Conservation (phyloP, 1,140 invertebrate species). For the Aphidius ervi region DNA sequence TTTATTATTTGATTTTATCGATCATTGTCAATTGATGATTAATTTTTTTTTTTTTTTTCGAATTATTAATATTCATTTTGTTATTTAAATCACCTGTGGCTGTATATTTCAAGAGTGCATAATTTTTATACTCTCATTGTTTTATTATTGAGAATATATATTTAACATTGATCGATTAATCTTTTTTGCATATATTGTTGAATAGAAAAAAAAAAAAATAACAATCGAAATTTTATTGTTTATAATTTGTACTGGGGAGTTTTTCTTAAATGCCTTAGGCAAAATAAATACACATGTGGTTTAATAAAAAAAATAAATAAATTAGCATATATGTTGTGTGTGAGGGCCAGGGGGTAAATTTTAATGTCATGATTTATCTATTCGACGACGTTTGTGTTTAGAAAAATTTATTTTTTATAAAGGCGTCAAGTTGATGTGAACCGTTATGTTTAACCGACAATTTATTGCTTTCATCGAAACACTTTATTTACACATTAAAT, state of each 20-base stretch:
- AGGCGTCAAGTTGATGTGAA: constrained; percentile 7
- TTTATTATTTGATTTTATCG: too few species aligned
- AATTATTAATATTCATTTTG: too few species aligned
- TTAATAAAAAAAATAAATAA: constrained; percentile 5
- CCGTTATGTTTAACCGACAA: background rate
- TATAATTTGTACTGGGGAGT: constrained; percentile 6
- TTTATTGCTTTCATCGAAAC: too few species aligned
- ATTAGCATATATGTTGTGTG: constrained; percentile 9
- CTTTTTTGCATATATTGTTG: too few species aligned
- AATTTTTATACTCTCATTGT: too few species aligned
- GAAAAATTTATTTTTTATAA: background rate
- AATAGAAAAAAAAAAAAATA: background rate
- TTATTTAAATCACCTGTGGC: too few species aligned
- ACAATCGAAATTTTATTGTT: constrained; percentile 12
- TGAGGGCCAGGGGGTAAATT: constrained; percentile 1
- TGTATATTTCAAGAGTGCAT: too few species aligned
- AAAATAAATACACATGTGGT: background rate
- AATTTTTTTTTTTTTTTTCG: too few species aligned
- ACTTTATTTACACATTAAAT: too few species aligned
- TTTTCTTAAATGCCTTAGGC: background rate
- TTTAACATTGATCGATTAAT: too few species aligned
- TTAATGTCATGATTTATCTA: constrained; percentile 7
- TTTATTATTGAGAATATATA: too few species aligned
- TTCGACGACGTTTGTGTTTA: constrained; percentile 7
- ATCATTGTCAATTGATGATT: too few species aligned